Percentiles rank a stretch among this genome's conserved stretches.
Evolutionary conservation across 2,888 invertebrate genomes (phyloP).

Genomic region (Coecobrya sp.): DNA sequence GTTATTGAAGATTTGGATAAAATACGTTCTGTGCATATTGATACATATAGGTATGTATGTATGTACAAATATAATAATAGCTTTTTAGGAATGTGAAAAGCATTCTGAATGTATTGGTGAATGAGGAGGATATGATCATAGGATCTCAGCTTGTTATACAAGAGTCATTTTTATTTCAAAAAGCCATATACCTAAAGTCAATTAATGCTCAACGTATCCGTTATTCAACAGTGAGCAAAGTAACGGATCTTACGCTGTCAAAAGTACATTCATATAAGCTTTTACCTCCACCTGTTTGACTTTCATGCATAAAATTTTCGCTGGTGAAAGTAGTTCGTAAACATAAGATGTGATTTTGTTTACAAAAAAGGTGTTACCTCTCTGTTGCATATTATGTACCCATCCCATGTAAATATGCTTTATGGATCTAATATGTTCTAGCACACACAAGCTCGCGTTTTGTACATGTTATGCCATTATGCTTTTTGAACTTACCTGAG

Average conservation of each 20-base stretch:
- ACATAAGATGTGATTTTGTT: constrained; percentile 54
- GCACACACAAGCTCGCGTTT: not conserved
- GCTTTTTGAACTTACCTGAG: not conserved
- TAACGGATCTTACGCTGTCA: not conserved
- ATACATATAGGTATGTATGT: not conserved
- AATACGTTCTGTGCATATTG: not conserved
- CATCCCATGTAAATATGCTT: not conserved
- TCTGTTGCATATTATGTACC: not conserved
- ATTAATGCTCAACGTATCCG: constrained; percentile 1
- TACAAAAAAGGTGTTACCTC: constrained; percentile 24
- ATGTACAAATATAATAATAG: not conserved
- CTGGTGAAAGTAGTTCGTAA: constrained; percentile 45
- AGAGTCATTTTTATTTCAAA: not conserved
- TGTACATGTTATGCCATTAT: too few species aligned
- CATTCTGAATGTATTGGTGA: not conserved
- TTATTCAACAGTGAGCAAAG: constrained; percentile 8
- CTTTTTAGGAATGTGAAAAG: not conserved
- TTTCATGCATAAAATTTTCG: constrained; percentile 48
- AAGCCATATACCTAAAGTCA: not conserved
- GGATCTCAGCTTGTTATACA: not conserved
- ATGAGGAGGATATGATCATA: not conserved
- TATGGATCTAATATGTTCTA: too few species aligned
- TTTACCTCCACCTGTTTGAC: constrained; percentile 52
- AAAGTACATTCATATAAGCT: not conserved
- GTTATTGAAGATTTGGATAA: not conserved